Evolutionary conservation across 1,140 invertebrate genomes (phyloP), one percentile per base, ranked within the genome.

Genomic region (Camponotus floridanus): DNA sequence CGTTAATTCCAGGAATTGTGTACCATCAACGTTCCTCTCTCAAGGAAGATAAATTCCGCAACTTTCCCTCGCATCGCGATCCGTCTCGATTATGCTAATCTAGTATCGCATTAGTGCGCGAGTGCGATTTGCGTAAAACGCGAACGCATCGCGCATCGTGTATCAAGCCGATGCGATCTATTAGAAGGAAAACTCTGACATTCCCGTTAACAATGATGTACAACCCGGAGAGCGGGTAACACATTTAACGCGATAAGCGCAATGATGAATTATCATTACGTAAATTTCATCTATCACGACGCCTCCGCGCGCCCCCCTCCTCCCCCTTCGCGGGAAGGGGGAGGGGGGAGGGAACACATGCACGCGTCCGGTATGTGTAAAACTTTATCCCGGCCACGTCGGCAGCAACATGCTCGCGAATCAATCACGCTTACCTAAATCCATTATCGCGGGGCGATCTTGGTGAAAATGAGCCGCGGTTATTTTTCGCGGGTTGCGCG

Each of bases 221-320:
- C 68, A 48, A 48, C 55, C 76, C 39, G 26, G 9, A 8, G 33
- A 8, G 33, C 18, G 36, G 45, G 26, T 33, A 39, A 76, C 74
- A 73, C 70, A 74, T 74, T 83, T 74, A 83, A 26, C 26, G 26
- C 55, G 79, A 83, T 83, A 83, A 73, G 68, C 79, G 31, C 68
- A 74, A 74, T 83, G 79, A 83, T 74, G 79, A 83, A 83, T 83
- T 83, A 73, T 83, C 68, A 83, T 83, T 74, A 83, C 68, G 68
- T 62, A 83, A 83, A 83, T 83, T 74, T 61, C 55, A 36, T 36
- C 33, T 42, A 59, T 70, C 55, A 61, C 26, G 21, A 73, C 33
- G 11, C 42, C 42, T 3, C 9, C 13, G 0, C 13, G 21, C 1
- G 15, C 5, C 21, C 42, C 4, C 42, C 11, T 4, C 4, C 42